These are phyloP conservation scores for Mastigias papua DNA, from an alignment of 30 jellyfish, hydroid and myxozoan genomes.

Conservation along the genomic window DNA sequence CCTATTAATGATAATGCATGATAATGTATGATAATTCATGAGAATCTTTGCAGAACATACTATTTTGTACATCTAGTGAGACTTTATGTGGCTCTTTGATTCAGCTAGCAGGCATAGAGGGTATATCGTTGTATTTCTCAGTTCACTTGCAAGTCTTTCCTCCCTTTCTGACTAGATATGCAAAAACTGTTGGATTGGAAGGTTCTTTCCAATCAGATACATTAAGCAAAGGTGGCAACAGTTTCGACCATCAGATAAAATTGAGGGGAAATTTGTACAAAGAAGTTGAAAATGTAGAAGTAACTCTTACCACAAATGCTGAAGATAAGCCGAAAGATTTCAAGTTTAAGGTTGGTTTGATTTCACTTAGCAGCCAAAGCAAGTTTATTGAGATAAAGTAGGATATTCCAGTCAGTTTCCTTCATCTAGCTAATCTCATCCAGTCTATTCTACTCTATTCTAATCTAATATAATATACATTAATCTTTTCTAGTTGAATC, in stretches of 20 bases:
- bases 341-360: constrained; percentile 6
- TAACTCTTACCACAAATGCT: constrained; percentile 24
- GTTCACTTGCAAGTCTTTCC: not conserved
- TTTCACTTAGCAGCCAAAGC: not conserved
- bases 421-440: too few relatives aligned
- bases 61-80: not conserved
- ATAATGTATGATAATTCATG: not conserved
- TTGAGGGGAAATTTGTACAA: constrained; percentile 37
- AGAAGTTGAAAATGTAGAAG: constrained; percentile 42
- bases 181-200: constrained; percentile 37
- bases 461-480: too few relatives aligned
- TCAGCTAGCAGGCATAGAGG: not conserved
- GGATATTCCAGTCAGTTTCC: too few relatives aligned
- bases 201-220: constrained; percentile 10
- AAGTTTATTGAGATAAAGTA: too few relatives aligned
- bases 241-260: constrained; percentile 9
- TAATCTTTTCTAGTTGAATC: too few relatives aligned
- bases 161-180: not conserved
- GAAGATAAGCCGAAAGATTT: constrained; percentile 28
- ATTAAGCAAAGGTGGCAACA: not conserved
- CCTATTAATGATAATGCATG: too few relatives aligned
- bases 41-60: too few relatives aligned
- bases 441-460: too few relatives aligned
- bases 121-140: not conserved
- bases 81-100: not conserved